Conservation (phyloP, 2,888 invertebrate species). For the Chouioia cunea region DNA sequence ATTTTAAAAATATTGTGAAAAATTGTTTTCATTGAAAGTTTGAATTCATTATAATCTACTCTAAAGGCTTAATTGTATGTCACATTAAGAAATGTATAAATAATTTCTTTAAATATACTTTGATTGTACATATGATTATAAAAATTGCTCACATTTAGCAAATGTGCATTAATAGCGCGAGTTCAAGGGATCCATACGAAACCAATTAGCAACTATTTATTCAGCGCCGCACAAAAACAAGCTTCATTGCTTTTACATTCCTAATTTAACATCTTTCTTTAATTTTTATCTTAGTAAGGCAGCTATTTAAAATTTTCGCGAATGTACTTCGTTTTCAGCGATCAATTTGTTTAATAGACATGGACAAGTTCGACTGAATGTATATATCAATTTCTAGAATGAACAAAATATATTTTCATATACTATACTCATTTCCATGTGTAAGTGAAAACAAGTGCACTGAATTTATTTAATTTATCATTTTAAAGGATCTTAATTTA, state of each 20-base stretch:
- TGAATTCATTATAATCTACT: conserved; percentile 11
- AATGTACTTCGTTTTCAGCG: conserved; percentile 29
- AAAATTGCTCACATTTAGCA: conserved; percentile 37
- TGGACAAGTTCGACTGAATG: conserved; percentile 14
- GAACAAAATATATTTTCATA: conserved; percentile 3
- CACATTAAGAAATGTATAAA: conserved; percentile 42
- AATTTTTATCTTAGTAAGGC: conserved; percentile 41
- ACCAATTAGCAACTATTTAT: conserved; percentile 30
- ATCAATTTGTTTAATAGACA: conserved; percentile 12
- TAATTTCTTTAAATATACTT: conserved; percentile 34
- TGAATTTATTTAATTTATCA: conserved; percentile 21
- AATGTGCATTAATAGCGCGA: conserved; percentile 24
- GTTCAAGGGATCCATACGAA: conserved; percentile 21
- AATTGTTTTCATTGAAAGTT: conserved; percentile 25
- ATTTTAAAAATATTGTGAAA: conserved; percentile 1
- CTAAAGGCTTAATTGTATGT: conserved; percentile 32
- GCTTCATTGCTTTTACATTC: conserved; percentile 16
- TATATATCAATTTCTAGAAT: neutral
- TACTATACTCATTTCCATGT: conserved; percentile 2
- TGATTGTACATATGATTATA: conserved; percentile 36
- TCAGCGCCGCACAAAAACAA: conserved; percentile 33
- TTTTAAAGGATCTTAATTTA: neutral
- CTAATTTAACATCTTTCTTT: conserved; percentile 33
- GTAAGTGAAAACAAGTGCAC: conserved; percentile 35
- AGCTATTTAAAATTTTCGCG: conserved; percentile 42